A percentile compares a stretch with the other conserved stretches of the same genome.
Evolutionary conservation across 2,797 vertebrate genomes (phyloP).

Genomic region (Esox lucius): DNA sequence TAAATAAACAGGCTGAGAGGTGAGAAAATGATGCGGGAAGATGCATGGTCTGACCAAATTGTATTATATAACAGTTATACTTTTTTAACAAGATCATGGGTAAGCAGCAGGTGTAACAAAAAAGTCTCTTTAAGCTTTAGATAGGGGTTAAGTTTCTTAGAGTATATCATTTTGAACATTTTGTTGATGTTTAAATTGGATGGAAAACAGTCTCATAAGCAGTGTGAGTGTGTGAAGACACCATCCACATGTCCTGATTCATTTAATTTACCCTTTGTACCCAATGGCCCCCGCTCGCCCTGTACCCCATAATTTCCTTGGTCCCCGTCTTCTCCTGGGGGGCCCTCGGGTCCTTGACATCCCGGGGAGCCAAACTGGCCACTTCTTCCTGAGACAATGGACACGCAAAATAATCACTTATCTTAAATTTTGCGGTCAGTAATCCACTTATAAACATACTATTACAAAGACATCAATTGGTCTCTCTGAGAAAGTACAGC

Average conservation of each 20-base stretch:
- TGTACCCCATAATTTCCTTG: constrained; percentile 46
- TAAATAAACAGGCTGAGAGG: too few relatives aligned
- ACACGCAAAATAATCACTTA: neutral
- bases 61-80: too few relatives aligned
- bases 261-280: constrained; percentile 58
- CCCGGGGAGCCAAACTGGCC: constrained; percentile 54
- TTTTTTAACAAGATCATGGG: too few relatives aligned
- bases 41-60: too few relatives aligned
- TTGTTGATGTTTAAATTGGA: neutral
- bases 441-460: neutral
- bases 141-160: too few relatives aligned
- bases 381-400: constrained; percentile 57
- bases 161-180: neutral
- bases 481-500: neutral
- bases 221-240: neutral
- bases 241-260: neutral
- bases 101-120: too few relatives aligned
- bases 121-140: too few relatives aligned
- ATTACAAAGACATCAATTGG: constrained; percentile 6
- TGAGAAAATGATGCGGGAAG: too few relatives aligned
- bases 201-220: neutral
- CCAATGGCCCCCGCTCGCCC: constrained; percentile 54
- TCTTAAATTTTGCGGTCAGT: neutral
- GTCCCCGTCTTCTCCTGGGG: constrained; percentile 50
- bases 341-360: constrained; percentile 31